Percentiles rank a stretch among this genome's conserved stretches.
Evolutionary conservation across 92 coral and sea anemone species (phyloP).

Genomic region (Epizoanthus ramosus): DNA sequence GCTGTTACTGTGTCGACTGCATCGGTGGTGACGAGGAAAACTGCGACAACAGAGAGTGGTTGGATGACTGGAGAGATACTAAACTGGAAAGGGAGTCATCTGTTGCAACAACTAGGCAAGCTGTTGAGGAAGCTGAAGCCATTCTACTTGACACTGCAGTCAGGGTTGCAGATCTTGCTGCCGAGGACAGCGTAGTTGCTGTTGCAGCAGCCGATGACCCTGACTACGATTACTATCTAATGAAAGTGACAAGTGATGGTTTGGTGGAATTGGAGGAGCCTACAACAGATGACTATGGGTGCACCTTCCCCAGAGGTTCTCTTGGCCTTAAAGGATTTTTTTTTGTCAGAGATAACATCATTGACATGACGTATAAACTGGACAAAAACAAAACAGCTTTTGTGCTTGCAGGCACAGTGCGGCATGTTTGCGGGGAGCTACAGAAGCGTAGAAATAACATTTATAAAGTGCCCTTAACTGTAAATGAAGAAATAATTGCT

Average conservation of each 20-base stretch:
- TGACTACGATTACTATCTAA: conserved; percentile 53
- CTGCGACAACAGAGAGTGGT: conserved; percentile 61
- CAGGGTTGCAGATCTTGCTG: conserved; percentile 45
- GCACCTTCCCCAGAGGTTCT: conserved; percentile 37
- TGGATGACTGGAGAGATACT: conserved; percentile 63
- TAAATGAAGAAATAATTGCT: conserved; percentile 4
- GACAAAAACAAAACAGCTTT: conserved; percentile 43
- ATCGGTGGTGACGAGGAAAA: conserved; percentile 43
- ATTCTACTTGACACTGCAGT: conserved; percentile 52
- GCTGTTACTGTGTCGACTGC: conserved; percentile 64
- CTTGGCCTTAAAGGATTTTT: conserved; percentile 33
- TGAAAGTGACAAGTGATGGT: conserved; percentile 64
- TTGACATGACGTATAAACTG: conserved; percentile 56
- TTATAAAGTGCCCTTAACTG: background rate
- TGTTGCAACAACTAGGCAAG: conserved; percentile 56
- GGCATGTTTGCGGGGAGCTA: background rate
- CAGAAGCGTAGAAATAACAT: background rate
- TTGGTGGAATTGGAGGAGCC: conserved; percentile 49
- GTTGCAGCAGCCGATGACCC: conserved; percentile 66
- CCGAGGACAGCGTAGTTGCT: conserved; percentile 51
- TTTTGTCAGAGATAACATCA: conserved; percentile 44
- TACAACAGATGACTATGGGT: conserved; percentile 56
- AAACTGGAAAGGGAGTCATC: conserved; percentile 52
- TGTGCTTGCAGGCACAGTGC: conserved; percentile 49
- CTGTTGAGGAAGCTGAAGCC: conserved; percentile 41